A percentile compares a stretch with the other conserved stretches of the same genome.
Evolutionary conservation across 2,888 invertebrate genomes (phyloP).

Genomic region (Arenicola marina): DNA sequence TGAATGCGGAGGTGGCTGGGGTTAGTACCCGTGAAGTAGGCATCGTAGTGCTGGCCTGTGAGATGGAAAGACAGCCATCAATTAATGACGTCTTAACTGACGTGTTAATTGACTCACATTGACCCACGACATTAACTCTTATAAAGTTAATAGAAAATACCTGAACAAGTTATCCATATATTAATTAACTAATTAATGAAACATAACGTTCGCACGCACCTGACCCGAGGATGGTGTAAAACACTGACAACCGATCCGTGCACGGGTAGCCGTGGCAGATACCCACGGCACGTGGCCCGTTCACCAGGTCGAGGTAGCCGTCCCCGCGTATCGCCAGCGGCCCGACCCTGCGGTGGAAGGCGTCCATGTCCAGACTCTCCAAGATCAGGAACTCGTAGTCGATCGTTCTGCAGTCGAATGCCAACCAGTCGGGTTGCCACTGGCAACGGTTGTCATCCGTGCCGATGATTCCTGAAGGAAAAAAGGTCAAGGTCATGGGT

Average conservation of each 20-base stretch:
- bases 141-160: too few species aligned
- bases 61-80: too few species aligned
- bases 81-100: too few species aligned
- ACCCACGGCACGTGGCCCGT: constrained; percentile 56
- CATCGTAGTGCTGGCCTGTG: constrained; percentile 3
- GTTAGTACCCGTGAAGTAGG: constrained; percentile 39
- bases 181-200: too few species aligned
- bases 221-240: constrained; percentile 44
- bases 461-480: background rate
- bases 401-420: constrained; percentile 38
- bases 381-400: constrained; percentile 45
- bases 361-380: constrained; percentile 51
- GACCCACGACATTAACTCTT: too few species aligned
- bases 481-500: too few species aligned
- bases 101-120: too few species aligned
- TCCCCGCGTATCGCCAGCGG: constrained; percentile 45
- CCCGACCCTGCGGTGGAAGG: constrained; percentile 38
- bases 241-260: constrained; percentile 48
- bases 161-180: too few species aligned
- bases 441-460: constrained; percentile 1
- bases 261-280: constrained; percentile 57
- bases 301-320: constrained; percentile 49
- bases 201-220: too few species aligned
- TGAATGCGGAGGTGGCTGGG: constrained; percentile 45
- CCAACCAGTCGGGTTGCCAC: constrained; percentile 37